phyloP scores from a whole-genome alignment of 2,113 vertebrate genomes.

The Vulpes lagopus region DNA sequence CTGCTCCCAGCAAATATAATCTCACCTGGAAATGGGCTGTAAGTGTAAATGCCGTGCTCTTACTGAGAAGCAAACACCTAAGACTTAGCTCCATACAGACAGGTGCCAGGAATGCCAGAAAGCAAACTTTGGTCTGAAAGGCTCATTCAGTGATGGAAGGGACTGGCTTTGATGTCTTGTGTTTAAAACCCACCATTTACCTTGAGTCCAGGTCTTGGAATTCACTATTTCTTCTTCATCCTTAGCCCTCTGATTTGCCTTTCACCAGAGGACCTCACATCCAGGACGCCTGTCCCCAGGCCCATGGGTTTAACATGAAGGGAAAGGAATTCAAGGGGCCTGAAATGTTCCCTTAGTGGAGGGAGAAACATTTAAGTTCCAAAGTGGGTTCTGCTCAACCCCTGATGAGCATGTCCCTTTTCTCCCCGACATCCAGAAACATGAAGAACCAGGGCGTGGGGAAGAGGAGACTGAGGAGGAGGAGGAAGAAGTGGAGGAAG shows the following conservation, averaged over 20 bases:
- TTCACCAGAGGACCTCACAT: background rate
- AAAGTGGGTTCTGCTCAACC: background rate
- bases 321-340: background rate
- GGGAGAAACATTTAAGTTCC: background rate
- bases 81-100: background rate
- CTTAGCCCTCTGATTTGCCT: background rate
- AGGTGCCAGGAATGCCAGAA: background rate
- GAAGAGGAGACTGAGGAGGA: conserved; percentile 93
- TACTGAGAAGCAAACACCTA: background rate
- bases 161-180: background rate
- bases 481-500: conserved; percentile 91
- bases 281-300: background rate
- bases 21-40: background rate
- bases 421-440: conserved; percentile 88
- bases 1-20: background rate
- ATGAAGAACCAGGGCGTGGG: conserved; percentile 88
- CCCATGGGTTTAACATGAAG: background rate
- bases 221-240: background rate
- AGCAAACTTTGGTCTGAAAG: background rate
- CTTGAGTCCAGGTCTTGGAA: background rate
- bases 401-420: conserved; percentile 27
- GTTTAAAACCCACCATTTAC: background rate
- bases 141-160: background rate
- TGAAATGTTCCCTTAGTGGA: background rate
- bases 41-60: background rate